These are phyloP conservation scores for Amphipyra berbera DNA, from an alignment of 2,888 invertebrate genomes.

Conservation along the genomic window DNA sequence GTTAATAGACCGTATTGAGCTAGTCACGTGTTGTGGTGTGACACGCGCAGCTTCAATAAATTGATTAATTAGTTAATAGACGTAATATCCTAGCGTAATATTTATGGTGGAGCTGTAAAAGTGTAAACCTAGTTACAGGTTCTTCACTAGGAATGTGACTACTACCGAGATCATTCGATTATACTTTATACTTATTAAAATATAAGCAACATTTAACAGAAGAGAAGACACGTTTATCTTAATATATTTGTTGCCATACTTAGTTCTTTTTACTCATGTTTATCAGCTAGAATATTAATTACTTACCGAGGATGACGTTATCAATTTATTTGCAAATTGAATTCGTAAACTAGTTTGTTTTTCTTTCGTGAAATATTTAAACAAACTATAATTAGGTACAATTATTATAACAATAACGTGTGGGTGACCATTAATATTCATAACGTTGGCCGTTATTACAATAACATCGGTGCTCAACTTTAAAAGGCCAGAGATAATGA, in stretches of 20 bases:
- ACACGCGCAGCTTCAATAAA: constrained; percentile 43
- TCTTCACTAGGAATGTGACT: constrained; percentile 5
- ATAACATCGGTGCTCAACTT: constrained; percentile 42
- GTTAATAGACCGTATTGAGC: constrained; percentile 14
- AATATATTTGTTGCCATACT: constrained; percentile 20
- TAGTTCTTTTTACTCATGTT: constrained; percentile 26
- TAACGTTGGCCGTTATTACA: constrained; percentile 42
- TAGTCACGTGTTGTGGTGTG: constrained; percentile 39
- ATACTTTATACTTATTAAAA: too few species aligned
- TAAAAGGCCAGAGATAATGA: constrained; percentile 48
- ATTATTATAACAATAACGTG: constrained; percentile 44
- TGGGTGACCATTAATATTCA: constrained; percentile 56
- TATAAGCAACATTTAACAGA: background rate
- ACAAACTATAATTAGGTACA: constrained; percentile 45
- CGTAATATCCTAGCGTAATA: constrained; percentile 30
- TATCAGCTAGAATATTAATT: constrained; percentile 45
- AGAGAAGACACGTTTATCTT: constrained; percentile 13
- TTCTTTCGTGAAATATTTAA: constrained; percentile 39
- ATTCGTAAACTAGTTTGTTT: constrained; percentile 38
- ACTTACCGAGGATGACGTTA: constrained; percentile 38
- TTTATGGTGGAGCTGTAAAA: constrained; percentile 35
- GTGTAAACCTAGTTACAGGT: constrained; percentile 8
- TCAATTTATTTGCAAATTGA: constrained; percentile 52
- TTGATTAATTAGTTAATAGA: constrained; percentile 44
- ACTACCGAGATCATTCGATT: background rate